Evolutionary conservation across 1,140 invertebrate genomes (phyloP).

Genomic region (Cataglyphis hispanica): DNA sequence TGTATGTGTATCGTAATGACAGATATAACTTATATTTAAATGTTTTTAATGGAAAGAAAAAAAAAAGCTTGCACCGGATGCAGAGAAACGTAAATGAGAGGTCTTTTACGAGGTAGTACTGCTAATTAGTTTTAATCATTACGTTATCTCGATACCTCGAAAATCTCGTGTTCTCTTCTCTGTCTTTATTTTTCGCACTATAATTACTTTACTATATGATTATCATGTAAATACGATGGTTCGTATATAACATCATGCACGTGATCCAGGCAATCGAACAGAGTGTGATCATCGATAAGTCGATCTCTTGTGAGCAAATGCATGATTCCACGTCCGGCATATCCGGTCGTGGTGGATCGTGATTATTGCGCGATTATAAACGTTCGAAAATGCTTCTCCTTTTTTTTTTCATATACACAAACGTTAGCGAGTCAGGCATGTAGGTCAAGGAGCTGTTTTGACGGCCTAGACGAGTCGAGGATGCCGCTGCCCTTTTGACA

Average conservation of each 20-base stretch:
- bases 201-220: slow-evolving; percentile 44
- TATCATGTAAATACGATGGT: slow-evolving; percentile 43
- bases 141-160: slow-evolving; percentile 16
- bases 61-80: not conserved
- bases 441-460: slow-evolving; percentile 65
- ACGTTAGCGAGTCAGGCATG: slow-evolving; percentile 31
- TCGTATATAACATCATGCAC: slow-evolving; percentile 42
- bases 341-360: slow-evolving; percentile 29
- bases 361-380: slow-evolving; percentile 43
- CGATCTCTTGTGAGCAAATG: slow-evolving; percentile 46
- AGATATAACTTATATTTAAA: not conserved
- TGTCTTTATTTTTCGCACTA: slow-evolving; percentile 37
- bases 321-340: slow-evolving; percentile 23
- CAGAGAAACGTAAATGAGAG: slow-evolving; percentile 5
- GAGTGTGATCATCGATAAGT: slow-evolving; percentile 51
- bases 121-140: slow-evolving; percentile 57
- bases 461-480: slow-evolving; percentile 46
- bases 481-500: slow-evolving; percentile 51
- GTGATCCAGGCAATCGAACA: slow-evolving; percentile 16
- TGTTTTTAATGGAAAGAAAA: not conserved
- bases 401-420: slow-evolving; percentile 2
- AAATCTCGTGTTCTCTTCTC: not conserved
- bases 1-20: not conserved
- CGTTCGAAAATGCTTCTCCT: slow-evolving; percentile 9
- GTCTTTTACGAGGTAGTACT: slow-evolving; percentile 30